Evolutionary conservation across 2,113 vertebrate species (phyloP).

Genomic region (Amphilophus citrinellus): DNA sequence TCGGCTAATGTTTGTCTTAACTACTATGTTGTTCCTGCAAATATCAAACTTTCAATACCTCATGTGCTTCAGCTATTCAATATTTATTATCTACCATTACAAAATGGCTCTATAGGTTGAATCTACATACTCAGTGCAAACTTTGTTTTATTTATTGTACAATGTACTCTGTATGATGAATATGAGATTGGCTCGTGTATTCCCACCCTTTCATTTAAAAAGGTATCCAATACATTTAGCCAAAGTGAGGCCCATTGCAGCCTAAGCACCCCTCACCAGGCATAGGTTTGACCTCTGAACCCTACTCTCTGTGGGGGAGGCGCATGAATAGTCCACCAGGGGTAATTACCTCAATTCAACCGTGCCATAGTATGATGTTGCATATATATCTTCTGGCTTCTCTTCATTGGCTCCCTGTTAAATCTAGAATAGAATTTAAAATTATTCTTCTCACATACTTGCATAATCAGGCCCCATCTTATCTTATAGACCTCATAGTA

Average conservation of each 20-base stretch:
- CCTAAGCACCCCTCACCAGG: constrained; percentile 13
- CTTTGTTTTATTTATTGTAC: background rate
- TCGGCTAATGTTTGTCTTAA: background rate
- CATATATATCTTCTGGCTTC: background rate
- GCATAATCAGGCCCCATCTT: too few relatives aligned
- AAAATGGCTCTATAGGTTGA: background rate
- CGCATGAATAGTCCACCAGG: constrained; percentile 16
- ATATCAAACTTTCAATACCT: constrained; percentile 1
- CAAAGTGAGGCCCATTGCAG: background rate
- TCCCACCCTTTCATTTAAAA: background rate
- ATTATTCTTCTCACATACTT: too few relatives aligned
- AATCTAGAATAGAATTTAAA: too few relatives aligned
- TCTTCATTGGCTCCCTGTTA: too few relatives aligned
- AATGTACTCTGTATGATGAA: background rate
- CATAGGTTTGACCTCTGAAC: constrained; percentile 42
- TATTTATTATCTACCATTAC: background rate
- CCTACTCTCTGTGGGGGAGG: constrained; percentile 34
- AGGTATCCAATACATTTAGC: constrained; percentile 5
- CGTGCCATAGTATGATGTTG: background rate
- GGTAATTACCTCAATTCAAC: constrained; percentile 64
- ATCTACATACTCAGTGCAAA: background rate
- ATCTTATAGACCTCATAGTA: too few relatives aligned
- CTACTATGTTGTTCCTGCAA: background rate
- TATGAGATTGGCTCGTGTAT: background rate
- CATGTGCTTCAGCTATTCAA: background rate